Percentiles rank a stretch among this genome's conserved stretches.
phyloP scores from a whole-genome alignment of 2,888 invertebrate genomes.

The Corbicula japonica region DNA sequence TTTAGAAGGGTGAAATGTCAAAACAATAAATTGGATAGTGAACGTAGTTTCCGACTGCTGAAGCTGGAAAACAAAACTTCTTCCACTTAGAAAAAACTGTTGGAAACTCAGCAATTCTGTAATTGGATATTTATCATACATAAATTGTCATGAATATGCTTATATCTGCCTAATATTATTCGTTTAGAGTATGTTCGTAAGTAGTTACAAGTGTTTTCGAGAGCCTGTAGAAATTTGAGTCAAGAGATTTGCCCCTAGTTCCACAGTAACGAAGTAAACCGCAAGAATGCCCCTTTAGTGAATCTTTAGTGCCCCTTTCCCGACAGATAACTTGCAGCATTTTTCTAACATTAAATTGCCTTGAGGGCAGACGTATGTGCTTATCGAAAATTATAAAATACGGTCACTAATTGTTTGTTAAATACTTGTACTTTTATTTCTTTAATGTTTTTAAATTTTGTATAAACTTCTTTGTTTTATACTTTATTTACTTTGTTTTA shows the following conservation, averaged over 20 bases:
- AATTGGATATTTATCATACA: constrained; percentile 15
- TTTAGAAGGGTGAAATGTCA: background rate
- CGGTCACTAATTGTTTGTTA: background rate
- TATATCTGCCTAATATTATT: background rate
- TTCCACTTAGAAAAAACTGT: constrained; percentile 1
- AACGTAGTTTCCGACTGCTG: constrained; percentile 1
- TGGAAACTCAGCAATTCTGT: background rate
- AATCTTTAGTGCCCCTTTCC: background rate
- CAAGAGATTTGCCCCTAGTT: constrained; percentile 10
- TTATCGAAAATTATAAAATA: background rate
- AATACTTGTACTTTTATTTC: background rate
- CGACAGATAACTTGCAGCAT: background rate
- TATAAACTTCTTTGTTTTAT: too few relatives aligned
- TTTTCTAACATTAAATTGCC: background rate
- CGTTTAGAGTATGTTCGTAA: constrained; percentile 4
- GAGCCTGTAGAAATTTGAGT: constrained; percentile 27
- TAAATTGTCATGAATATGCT: constrained; percentile 15
- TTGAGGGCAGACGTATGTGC: background rate
- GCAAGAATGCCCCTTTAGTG: background rate
- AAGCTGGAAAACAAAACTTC: too few relatives aligned
- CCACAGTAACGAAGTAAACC: background rate
- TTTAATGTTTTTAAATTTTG: too few relatives aligned
- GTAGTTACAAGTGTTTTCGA: background rate
- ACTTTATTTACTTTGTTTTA: too few relatives aligned
- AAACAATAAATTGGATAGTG: background rate